Base-by-base conservation (phyloP, 2,888 invertebrate genomes). In the Dynastes hyllus region DNA sequence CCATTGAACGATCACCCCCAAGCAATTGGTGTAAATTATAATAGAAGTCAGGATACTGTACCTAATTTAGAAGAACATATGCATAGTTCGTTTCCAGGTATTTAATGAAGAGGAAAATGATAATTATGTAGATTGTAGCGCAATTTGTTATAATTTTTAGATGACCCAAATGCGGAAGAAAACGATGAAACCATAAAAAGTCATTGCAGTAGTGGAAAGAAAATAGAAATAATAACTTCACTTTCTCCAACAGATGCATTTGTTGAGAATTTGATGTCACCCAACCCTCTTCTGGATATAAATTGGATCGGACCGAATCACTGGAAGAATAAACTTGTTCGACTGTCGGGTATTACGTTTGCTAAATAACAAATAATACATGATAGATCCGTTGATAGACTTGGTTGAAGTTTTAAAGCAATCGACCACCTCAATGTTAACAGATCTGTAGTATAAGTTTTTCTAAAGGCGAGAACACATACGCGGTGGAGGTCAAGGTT, bases 321-420 rank as follows among this genome's bases (percentile, higher is more conserved):
- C 8, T 61, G 61, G 61, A 61, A 61, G 22, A 22, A 61, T 27
- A 61, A 61, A 29, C 61, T 61, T 27, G 61, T 61, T 11, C 61
- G 29, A 9, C 27, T 22, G 8, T 27, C 61, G 22, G 22, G 61
- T 61, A 61, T 11, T 45, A 45, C 8, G 11, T 45, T 37, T 3
- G 3, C 37, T 37, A 37, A 45, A 45, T 45, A 45, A 45, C 45
- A 45, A 45, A 45, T 11, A 13, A 53, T 53, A 53, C 11, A 53
- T 11, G 3, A 11, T 45, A 11, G 11, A 45, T 11, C 8, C 45
- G 11, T 45, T 45, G 45, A 45, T 45, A 8, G 11, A 53, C 9
- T 53, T 11, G 11, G n/a, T 53, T n/a, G n/a, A 55, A n/a, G 13
- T n/a, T 55, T 55, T 16, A 11, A 16, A 55, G n/a, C 22, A 45